These are phyloP conservation scores for Adelognathus sp. DNA, from an alignment of 2,888 invertebrate species.

Conservation along the genomic window DNA sequence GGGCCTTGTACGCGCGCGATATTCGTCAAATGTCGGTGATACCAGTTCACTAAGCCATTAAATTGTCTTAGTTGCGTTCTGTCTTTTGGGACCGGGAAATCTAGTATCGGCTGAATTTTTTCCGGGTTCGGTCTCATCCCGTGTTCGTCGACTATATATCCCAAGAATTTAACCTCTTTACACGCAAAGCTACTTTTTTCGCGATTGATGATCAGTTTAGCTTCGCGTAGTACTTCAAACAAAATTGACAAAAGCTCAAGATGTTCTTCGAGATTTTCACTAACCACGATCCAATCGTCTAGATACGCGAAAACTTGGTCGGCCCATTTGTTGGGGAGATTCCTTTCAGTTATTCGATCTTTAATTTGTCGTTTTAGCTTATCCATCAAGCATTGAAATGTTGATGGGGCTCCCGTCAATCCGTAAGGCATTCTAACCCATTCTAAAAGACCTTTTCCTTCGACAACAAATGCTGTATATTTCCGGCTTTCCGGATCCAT, in stretches of 20 bases:
- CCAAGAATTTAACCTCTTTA: constrained; percentile 48
- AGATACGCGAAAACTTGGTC: constrained; percentile 14
- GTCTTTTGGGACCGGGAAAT: constrained; percentile 34
- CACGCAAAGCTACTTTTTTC: constrained; percentile 50
- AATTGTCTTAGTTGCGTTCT: constrained; percentile 47
- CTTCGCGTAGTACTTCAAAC: constrained; percentile 25
- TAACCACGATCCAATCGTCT: background rate
- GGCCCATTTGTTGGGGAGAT: constrained; percentile 6
- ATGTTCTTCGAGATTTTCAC: constrained; percentile 1
- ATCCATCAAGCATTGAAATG: constrained; percentile 52
- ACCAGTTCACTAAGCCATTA: constrained; percentile 54
- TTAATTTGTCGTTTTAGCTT: constrained; percentile 24
- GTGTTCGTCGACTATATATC: constrained; percentile 47
- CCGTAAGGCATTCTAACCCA: constrained; percentile 57
- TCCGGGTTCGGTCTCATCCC: constrained; percentile 55
- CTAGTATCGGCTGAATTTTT: constrained; percentile 47
- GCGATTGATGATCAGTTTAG: constrained; percentile 17
- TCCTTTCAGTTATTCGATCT: constrained; percentile 25
- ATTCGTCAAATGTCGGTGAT: constrained; percentile 47
- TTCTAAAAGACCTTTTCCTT: constrained; percentile 40
- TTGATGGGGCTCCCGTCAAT: constrained; percentile 47
- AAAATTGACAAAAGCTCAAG: background rate
- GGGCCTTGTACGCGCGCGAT: constrained; percentile 31
- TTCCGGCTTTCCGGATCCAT: constrained; percentile 35
- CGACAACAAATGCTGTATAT: constrained; percentile 51